These are phyloP conservation scores for Trichomycterus rosablanca DNA, from an alignment of 2,113 vertebrate genomes.

Conservation along the genomic window DNA sequence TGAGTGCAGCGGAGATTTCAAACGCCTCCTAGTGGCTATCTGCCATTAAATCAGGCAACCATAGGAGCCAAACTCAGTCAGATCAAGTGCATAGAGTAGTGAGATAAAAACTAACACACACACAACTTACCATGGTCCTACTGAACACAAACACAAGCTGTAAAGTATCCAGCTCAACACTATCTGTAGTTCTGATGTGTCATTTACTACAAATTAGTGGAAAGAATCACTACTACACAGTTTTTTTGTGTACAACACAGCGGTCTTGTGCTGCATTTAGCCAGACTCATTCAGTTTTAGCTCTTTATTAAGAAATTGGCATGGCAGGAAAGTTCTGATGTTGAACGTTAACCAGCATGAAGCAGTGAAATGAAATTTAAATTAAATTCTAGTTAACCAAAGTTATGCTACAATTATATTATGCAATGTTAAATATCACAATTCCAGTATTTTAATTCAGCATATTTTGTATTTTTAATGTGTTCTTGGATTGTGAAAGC, in stretches of 20 bases:
- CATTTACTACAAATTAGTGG: too few relatives aligned
- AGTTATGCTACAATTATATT: background rate
- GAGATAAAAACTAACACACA: slow-evolving; percentile 40
- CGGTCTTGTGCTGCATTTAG: too few relatives aligned
- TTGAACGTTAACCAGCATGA: background rate
- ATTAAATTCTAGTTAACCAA: background rate
- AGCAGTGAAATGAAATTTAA: background rate
- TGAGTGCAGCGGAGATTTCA: slow-evolving; percentile 71
- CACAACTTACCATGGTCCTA: slow-evolving; percentile 39
- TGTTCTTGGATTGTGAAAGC: background rate
- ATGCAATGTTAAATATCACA: background rate
- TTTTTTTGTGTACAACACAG: too few relatives aligned
- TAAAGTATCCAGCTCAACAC: background rate
- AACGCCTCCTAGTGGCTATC: slow-evolving; percentile 71
- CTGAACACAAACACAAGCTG: slow-evolving; percentile 14
- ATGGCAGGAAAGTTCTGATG: too few relatives aligned
- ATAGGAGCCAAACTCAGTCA: too few relatives aligned
- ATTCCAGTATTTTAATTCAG: background rate
- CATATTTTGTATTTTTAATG: background rate
- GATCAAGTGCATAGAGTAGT: background rate
- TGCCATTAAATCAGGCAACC: slow-evolving; percentile 67
- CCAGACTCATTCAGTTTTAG: too few relatives aligned
- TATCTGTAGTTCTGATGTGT: too few relatives aligned
- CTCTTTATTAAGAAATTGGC: slow-evolving; percentile 17
- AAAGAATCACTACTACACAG: too few relatives aligned